Evolutionary conservation across 2,797 vertebrate species (phyloP).

Genomic region (Potorous gilbertii): DNA sequence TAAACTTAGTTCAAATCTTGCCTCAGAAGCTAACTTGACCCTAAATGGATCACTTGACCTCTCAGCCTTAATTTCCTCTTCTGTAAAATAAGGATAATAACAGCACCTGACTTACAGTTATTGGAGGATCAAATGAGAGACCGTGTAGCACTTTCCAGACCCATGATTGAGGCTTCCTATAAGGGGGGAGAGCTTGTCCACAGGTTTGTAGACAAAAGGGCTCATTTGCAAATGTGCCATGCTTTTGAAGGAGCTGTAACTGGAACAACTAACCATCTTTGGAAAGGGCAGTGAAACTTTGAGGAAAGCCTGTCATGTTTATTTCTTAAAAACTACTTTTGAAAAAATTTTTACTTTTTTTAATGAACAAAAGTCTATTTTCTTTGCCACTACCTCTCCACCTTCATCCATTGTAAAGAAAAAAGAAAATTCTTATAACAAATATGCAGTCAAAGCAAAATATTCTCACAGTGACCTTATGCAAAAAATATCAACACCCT

Average conservation of each 20-base stretch:
- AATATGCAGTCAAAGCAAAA: background rate
- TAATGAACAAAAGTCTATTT: background rate
- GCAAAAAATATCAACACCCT: background rate
- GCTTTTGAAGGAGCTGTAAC: background rate
- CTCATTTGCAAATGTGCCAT: conserved; percentile 13
- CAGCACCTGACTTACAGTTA: background rate
- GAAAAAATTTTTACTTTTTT: background rate
- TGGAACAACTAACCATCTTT: background rate
- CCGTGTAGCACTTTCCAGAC: background rate
- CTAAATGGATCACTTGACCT: background rate
- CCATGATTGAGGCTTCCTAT: conserved; percentile 27
- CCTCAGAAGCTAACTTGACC: background rate
- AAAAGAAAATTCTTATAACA: background rate
- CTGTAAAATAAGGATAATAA: background rate
- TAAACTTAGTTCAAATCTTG: background rate
- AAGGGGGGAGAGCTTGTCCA: conserved; percentile 25
- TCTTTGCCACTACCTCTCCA: background rate
- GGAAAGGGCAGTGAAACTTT: conserved; percentile 24
- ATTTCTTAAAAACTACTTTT: conserved; percentile 39
- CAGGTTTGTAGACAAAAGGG: conserved; percentile 39
- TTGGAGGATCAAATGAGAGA: background rate
- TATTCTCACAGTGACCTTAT: background rate
- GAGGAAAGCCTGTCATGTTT: conserved; percentile 34
- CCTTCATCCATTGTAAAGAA: background rate
- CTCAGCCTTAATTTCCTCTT: background rate